Evolutionary conservation across 2,888 invertebrate species (phyloP).

Genomic region (Dryobota labecula): DNA sequence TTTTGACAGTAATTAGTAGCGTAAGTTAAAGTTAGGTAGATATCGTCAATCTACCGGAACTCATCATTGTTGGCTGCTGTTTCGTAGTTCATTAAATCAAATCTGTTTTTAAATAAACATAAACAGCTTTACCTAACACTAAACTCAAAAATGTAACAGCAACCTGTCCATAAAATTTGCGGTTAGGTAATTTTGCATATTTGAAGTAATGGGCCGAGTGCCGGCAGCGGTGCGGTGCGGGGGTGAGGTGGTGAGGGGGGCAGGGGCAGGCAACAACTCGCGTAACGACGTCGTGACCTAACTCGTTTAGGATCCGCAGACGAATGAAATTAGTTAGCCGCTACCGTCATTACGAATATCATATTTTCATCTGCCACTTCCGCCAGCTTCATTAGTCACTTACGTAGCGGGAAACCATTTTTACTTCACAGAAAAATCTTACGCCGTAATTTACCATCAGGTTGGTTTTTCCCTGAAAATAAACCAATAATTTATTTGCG

Average conservation of each 20-base stretch:
- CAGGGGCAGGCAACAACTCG: slow-evolving; percentile 66
- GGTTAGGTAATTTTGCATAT: slow-evolving; percentile 68
- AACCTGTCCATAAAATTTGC: slow-evolving; percentile 64
- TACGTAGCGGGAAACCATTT: slow-evolving; percentile 52
- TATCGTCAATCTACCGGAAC: background rate
- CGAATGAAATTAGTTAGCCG: slow-evolving; percentile 87
- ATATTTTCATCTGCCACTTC: slow-evolving; percentile 84
- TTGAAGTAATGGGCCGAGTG: slow-evolving; percentile 64
- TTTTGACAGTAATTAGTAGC: background rate
- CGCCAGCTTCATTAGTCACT: slow-evolving; percentile 77
- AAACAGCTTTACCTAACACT: slow-evolving; percentile 35
- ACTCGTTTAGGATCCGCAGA: slow-evolving; percentile 87
- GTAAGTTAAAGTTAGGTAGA: background rate
- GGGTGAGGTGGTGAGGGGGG: background rate
- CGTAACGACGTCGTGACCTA: slow-evolving; percentile 77
- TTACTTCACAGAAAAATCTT: slow-evolving; percentile 29
- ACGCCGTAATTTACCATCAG: slow-evolving; percentile 21
- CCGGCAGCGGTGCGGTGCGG: slow-evolving; percentile 40
- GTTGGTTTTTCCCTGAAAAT: slow-evolving; percentile 12
- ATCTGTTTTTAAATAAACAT: slow-evolving; percentile 41
- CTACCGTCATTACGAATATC: slow-evolving; percentile 87
- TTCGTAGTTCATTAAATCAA: background rate
- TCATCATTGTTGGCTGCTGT: too few relatives aligned
- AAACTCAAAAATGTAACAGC: slow-evolving; percentile 55
- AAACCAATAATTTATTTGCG: slow-evolving; percentile 22